phyloP scores from a whole-genome alignment of 2,888 invertebrate genomes.

The Eledone cirrhosa region DNA sequence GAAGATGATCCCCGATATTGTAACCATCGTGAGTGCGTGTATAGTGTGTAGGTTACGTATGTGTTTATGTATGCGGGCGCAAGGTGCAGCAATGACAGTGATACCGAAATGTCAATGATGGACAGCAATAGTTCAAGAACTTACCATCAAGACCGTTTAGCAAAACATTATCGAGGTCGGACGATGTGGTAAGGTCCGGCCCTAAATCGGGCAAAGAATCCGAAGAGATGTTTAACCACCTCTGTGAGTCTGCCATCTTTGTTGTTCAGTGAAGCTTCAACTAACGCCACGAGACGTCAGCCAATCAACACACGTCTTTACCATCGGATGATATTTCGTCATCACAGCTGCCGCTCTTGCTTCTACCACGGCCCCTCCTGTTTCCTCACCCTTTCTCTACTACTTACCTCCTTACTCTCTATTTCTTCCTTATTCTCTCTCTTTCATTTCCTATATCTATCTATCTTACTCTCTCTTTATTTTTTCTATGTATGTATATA shows the following conservation, averaged over 20 bases:
- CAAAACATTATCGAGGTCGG: conserved; percentile 21
- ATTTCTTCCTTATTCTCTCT: too few relatives aligned
- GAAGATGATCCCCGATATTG: conserved; percentile 13
- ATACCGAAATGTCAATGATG: too few relatives aligned
- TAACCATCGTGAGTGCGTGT: neutral
- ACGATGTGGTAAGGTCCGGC: conserved; percentile 21
- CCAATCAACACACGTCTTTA: conserved; percentile 45
- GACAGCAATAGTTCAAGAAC: neutral
- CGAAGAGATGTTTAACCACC: conserved; percentile 24
- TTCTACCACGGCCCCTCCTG: neutral
- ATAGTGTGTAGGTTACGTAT: neutral
- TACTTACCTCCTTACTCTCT: too few relatives aligned
- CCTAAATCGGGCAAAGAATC: conserved; percentile 26
- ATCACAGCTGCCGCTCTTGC: neutral
- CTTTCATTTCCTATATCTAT: too few relatives aligned
- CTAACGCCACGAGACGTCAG: conserved; percentile 50
- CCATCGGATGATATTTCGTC: conserved; percentile 29
- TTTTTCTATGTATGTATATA: too few relatives aligned
- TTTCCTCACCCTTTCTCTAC: neutral
- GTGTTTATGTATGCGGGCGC: neutral
- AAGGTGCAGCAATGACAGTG: neutral
- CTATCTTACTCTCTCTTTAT: too few relatives aligned
- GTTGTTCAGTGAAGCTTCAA: neutral
- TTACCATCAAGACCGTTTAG: conserved; percentile 26
- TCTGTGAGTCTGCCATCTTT: conserved; percentile 26